Base-by-base conservation (phyloP, 2,888 invertebrate genomes). In the Phlogophora meticulosa region DNA sequence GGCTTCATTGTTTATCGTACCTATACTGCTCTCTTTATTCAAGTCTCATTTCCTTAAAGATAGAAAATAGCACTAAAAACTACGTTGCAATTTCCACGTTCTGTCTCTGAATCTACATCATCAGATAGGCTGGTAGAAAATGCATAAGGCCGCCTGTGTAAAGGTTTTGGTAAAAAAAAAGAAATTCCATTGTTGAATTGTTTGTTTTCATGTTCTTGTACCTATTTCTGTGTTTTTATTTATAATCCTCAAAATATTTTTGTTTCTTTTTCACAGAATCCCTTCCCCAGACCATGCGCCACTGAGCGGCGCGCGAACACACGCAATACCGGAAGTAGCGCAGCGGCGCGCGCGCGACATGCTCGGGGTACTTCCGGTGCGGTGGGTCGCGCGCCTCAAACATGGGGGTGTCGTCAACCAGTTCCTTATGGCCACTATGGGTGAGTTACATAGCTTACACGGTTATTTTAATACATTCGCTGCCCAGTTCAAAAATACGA, bases 361-460 rank as follows among this genome's bases (percentile, higher is more conserved):
- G 94, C 85, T 92, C 56, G 85, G 80, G 73, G 72, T 86, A 71
- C 80, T 91, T 81, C 91, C 93, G 75, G 82, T 87, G 79, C 86
- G 88, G 85, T 94, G 94, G 95, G 82, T 94, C 76, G 86, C 89
- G 72, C 85, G 89, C 78, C 85, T 94, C 79, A 89, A 90, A 84
- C 72, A 91, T 82, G 94, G 93, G 74, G 94, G 94, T 38, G 86
- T 93, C 68, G 84, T 87, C 80, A 95, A 93, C 80, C 95, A 95
- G 75, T 91, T 94, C 77, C 83, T 94, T 56, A 95, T 95, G 95
- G 94, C 95, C 36, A 82, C 91, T 11, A 95, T 95, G 95, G 93
- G 95, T 95, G 69, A 90, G 93, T 87, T 36, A 5, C 1, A 28
- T 32, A 15, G 0, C 7, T 43, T 66, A 36, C 45, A 10, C 22